These are phyloP conservation scores for Ypsolopha sequella DNA, from an alignment of 2,888 invertebrate species.

Conservation along the genomic window DNA sequence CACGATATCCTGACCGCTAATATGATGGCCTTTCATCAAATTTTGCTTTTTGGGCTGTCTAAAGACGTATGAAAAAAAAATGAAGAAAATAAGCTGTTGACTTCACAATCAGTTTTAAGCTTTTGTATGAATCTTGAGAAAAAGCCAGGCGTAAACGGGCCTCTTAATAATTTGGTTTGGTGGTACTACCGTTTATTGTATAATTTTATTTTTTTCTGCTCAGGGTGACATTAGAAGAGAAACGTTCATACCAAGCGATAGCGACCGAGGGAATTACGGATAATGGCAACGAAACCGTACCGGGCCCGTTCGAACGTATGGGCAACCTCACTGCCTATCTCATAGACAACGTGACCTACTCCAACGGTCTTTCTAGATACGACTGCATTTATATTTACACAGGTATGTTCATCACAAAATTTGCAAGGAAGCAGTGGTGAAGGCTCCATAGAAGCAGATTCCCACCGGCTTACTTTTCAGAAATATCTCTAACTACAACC, in stretches of 20 bases:
- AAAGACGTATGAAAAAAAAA: too few relatives aligned
- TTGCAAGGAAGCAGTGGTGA: conserved; percentile 43
- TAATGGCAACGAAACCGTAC: conserved; percentile 11
- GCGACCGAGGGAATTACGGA: conserved; percentile 3
- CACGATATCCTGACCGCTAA: too few relatives aligned
- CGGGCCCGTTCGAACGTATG: conserved; percentile 9
- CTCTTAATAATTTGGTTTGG: too few relatives aligned
- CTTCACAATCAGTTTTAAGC: too few relatives aligned
- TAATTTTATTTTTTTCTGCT: background rate
- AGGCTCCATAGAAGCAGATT: too few relatives aligned
- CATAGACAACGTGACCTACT: conserved; percentile 26
- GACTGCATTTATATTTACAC: conserved; percentile 61
- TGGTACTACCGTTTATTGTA: background rate
- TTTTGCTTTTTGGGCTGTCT: too few relatives aligned
- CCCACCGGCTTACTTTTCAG: too few relatives aligned
- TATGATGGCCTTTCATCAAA: too few relatives aligned
- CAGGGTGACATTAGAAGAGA: conserved; percentile 73
- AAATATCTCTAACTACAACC: too few relatives aligned
- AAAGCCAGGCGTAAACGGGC: too few relatives aligned
- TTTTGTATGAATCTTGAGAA: too few relatives aligned
- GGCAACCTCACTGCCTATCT: conserved; percentile 21
- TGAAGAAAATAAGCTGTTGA: too few relatives aligned
- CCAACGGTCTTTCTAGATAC: conserved; percentile 33
- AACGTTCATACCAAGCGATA: background rate
- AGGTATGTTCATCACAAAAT: conserved; percentile 27